Evolutionary conservation across 2,113 vertebrate species (phyloP), one percentile per base, ranked within the genome.

Genomic region (Leiothrix lutea): DNA sequence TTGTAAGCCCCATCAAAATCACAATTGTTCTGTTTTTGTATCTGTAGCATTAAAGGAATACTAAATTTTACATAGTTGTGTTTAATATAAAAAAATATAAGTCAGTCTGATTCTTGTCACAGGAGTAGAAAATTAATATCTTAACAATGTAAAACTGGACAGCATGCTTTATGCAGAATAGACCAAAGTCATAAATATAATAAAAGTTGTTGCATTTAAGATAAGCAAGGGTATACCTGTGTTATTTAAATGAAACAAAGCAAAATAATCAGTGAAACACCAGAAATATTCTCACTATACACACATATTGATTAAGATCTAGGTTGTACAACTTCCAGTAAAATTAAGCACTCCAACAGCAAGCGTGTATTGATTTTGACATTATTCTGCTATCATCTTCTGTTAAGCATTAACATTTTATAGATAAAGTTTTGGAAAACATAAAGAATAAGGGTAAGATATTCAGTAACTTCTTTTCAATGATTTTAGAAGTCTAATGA

Each of bases 401-500:
- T 94, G 82, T 90, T 97, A 96, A 94, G 58, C 80, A 75, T 95
- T 95, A 91, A 82, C 60, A 67, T 97, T 97, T 94, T 95, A 79
- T 92, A 97, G 88, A 93, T 97, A 96, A 97, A 98, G 97, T 98
- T 98, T 97, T 96, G 78, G 95, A 95, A 97, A 96, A 93, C 92
- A 92, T 86, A 93, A 95, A 95, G 94, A 97, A 98, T 97, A 97
- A 94, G 92, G 85, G 79, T 94, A 88, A 97, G 97, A 97, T 94
- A 97, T 94, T 97, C 97, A 94, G 97, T 97, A 98, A 98, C 98
- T 98, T 98, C 97, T 97, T 97, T 98, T 98, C 98, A 97, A 85
- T 97, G 98, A 98, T 98, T 98, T 98, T 97, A 98, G 98, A 97
- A 98, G 97, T 97, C 97, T 98, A 98, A 98, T 98, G 98, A 98